Base-by-base conservation (phyloP, 2,797 vertebrate species). In the Dromococcyx pavoninus region DNA sequence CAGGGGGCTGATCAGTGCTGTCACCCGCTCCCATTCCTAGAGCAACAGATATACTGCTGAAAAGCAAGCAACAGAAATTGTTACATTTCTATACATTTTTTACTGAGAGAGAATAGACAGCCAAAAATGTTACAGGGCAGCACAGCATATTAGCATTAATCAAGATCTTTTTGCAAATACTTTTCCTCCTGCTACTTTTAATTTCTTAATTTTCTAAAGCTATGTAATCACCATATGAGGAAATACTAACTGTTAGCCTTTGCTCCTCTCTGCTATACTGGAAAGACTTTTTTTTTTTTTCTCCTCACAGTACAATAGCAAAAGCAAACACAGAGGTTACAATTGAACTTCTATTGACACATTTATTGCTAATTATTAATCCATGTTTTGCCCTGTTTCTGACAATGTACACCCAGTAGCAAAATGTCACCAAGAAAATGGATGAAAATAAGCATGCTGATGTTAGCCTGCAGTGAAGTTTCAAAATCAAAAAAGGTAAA, bases 281-380 rank as follows among this genome's bases (percentile, higher is more conserved):
- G 37, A 76, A 60, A 60, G 16, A 39, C 17, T 64, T 86, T 24
- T 62, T 39, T 35, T 39, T 35, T 56, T n/a, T 17, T 5, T 4
- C 6, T 10, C 11, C 22, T 58, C 27, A 46, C 10, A n/a, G 30
- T 28, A 65, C 6, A 80, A 46, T 1, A 86, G 28, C 35, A 89
- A 77, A 74, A 83, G 39, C 33, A 89, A 80, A 43, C 39, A 81
- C 11, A 77, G 53, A 80, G 25, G 32, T 77, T 92, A 73, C 25
- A 79, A 14, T 0, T 67, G 39, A 93, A 57, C 2, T 4, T 64
- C 61, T 64, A 8, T 44, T 37, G 23, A 84, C 27, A 41, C 9
- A 32, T 8, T 56, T 65, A 65, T 54, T 89, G 30, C 53, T 86
- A 88, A 89, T 74, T 60, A 87, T 86, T 92, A 95, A 87, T 61